Base-by-base conservation (phyloP, 2,113 vertebrate species). In the Apeltes quadracus region DNA sequence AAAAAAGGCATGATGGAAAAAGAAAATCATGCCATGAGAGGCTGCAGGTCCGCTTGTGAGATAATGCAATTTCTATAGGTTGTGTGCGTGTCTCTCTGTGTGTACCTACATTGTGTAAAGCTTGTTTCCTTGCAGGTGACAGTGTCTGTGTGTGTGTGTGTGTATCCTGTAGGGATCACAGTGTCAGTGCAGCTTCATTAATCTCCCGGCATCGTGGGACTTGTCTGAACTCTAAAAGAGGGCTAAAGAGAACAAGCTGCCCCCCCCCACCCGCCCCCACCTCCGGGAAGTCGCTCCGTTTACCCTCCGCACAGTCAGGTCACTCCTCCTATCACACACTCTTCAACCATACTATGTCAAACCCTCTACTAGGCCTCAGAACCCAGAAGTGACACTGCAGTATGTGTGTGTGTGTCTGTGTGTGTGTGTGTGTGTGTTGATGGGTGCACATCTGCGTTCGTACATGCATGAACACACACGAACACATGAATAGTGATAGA, bases 101-200 rank as follows among this genome's bases (percentile, higher is more conserved):
- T 25, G 20, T n/a, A 29, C 23, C 22, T 44, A n/a, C 56, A 29
- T 29, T 1, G 23, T 39, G 25, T 51, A 23, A 18, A 69, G 25
- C 53, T 66, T 50, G 25, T 41, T 46, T 67, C 36, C 29, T 58
- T 51, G 64, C 58, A 69, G 78, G 51, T 72, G 75, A 69, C 56
- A 11, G 48, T 51, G 48, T 27, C 69, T 71, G 72, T 69, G 50
- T 48, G 29, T 41, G 75, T 55, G 57, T 75, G 78, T 56, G 58
- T 76, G 79, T 80, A 59, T 87, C 83, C 85, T 86, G 87, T 58
- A 70, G 85, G 84, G 84, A 89, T 90, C 88, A 86, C 70, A 71
- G 84, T 85, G 75, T 75, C 76, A 81, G 70, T n/a, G 81, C 80
- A 69, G 91, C 89, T 89, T 89, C 91, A 92, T 92, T 91, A 91